Base-by-base conservation (phyloP, 2,888 invertebrate genomes). In the Cyrtodaria siliqua region DNA sequence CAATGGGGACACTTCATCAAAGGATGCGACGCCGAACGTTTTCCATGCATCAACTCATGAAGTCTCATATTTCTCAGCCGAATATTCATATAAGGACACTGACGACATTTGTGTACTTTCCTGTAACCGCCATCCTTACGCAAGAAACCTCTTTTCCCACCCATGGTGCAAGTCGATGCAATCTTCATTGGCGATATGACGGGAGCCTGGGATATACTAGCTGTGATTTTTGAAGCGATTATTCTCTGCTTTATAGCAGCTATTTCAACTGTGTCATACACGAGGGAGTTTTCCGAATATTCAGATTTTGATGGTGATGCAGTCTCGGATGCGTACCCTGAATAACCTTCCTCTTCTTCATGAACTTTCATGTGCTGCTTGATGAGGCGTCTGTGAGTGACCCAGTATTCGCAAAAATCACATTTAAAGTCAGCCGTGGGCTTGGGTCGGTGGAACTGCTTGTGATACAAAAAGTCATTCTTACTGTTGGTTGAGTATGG, bases 401-500 rank as follows among this genome's bases (percentile, higher is more conserved):
- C 97, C 89, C 96, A 96, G 91, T 97, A 97, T 82, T 96, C 96
- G 92, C 97, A 97, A 85, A 95, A 94, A 24, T 95, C 95, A 90
- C 97, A 97, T 92, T 96, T 96, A 93, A 96, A 96, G n/a, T 95
- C 95, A 0, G 96, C 95, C 52, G 95, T 95, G 62, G 95, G 94
- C 71, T 92, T 92, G 0, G 95, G 95, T 44, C 95, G 94, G 90
- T 97, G 97, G 91, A 97, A 96, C 89, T 97, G 97, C 89, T 96
- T 96, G 90, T 97, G 97, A 91, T 97, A 97, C 90, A 96, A 95
- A 92, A 95, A 97, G 92, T 97, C 97, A 27, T 96, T 96, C 92
- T 96, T 96, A 91, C 96, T 96, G 90, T 97, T 96, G 44, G 96
- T 96, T 83, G 96, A 96, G 91, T 96, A 97, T 0, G 97, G 97